These are phyloP conservation scores for Coenobita brevimanus DNA, from an alignment of 1,140 invertebrate genomes.

Conservation along the genomic window DNA sequence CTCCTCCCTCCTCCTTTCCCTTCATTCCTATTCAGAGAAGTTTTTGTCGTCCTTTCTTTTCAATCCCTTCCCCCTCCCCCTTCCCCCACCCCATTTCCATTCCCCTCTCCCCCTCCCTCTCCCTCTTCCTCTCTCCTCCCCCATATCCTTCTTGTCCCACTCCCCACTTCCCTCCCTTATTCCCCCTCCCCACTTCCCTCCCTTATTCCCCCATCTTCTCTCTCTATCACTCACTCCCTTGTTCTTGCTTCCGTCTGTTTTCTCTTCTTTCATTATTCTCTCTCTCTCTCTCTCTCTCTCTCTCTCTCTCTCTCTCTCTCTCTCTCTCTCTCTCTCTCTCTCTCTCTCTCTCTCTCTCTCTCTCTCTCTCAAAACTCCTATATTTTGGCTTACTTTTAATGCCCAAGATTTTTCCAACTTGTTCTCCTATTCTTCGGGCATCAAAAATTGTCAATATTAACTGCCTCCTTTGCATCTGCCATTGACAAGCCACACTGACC, in stretches of 20 bases:
- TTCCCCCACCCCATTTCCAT: too few relatives aligned
- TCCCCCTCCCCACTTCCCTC: not conserved
- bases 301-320: not conserved
- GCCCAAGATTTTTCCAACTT: too few relatives aligned
- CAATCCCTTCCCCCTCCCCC: not conserved
- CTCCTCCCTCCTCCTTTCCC: not conserved
- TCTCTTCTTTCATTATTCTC: not conserved
- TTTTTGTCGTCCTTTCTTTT: not conserved
- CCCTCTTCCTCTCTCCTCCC: not conserved
- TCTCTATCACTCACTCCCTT: too few relatives aligned
- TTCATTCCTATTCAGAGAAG: too few relatives aligned
- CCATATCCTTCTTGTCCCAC: too few relatives aligned
- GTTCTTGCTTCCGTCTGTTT: not conserved
- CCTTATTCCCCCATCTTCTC: not conserved
- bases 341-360: too few relatives aligned
- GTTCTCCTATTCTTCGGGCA: not conserved
- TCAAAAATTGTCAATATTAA: not conserved
- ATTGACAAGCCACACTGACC: too few relatives aligned
- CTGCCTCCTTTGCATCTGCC: not conserved
- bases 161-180: not conserved
- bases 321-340: not conserved
- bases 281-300: not conserved
- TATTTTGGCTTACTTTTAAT: too few relatives aligned
- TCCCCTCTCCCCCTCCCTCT: too few relatives aligned
- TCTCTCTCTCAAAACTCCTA: too few relatives aligned